phyloP scores from a whole-genome alignment of 2,113 vertebrate species.

The Perca fluviatilis region DNA sequence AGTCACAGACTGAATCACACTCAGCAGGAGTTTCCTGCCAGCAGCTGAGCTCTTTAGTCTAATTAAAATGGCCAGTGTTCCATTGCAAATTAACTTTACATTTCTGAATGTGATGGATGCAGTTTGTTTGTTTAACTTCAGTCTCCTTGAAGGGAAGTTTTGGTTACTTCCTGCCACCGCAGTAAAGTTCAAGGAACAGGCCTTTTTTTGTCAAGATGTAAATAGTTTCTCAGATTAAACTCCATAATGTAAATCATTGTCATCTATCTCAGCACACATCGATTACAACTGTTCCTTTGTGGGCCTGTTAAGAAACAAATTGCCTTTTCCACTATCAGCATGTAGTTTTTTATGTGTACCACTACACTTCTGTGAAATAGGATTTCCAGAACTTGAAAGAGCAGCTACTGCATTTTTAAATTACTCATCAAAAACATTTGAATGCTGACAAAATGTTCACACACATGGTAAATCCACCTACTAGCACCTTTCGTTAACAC shows the following conservation, averaged over 20 bases:
- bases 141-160: neutral
- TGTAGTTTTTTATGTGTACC: neutral
- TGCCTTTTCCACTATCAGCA: neutral
- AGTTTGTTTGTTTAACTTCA: neutral
- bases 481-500: too few species aligned
- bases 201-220: constrained; percentile 14
- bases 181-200: neutral
- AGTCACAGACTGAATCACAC: constrained; percentile 33
- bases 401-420: neutral
- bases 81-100: constrained; percentile 35
- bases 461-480: too few species aligned
- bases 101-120: constrained; percentile 12
- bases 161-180: neutral
- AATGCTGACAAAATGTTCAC: neutral
- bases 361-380: neutral
- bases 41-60: constrained; percentile 28
- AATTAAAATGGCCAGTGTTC: constrained; percentile 39
- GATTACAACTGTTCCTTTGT: constrained; percentile 41
- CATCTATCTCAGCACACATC: constrained; percentile 22
- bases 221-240: constrained; percentile 7
- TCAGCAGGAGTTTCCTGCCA: constrained; percentile 42
- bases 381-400: neutral
- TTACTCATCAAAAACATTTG: neutral
- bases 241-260: constrained; percentile 30
- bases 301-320: neutral